These are phyloP conservation scores for Nephrotoma appendiculata DNA, from an alignment of 2,888 invertebrate species.

Conservation along the genomic window DNA sequence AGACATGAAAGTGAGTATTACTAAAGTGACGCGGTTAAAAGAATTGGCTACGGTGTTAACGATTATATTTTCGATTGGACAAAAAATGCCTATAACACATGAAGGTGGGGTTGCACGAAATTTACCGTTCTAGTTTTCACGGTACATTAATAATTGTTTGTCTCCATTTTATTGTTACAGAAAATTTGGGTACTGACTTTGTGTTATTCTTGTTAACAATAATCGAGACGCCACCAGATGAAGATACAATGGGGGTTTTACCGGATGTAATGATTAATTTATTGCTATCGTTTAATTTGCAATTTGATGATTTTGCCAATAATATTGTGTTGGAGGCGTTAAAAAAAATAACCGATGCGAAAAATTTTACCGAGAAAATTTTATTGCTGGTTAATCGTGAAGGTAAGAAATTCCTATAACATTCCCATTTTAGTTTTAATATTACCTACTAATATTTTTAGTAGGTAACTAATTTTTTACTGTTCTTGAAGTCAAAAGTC, in stretches of 20 bases:
- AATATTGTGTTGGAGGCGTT: conserved; percentile 59
- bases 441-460: too few species aligned
- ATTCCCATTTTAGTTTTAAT: neutral
- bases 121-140: neutral
- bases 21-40: conserved; percentile 63
- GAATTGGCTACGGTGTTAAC: conserved; percentile 72
- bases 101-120: conserved; percentile 44
- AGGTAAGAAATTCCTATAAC: conserved; percentile 38
- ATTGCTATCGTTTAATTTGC: conserved; percentile 78
- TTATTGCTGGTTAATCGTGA: conserved; percentile 77
- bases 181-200: conserved; percentile 72
- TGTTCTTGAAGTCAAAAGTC: too few species aligned
- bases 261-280: conserved; percentile 73
- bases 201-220: conserved; percentile 64
- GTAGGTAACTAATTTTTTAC: conserved; percentile 1
- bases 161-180: conserved; percentile 33
- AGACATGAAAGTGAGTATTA: conserved; percentile 65
- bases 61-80: conserved; percentile 82
- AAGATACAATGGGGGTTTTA: conserved; percentile 70
- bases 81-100: conserved; percentile 76
- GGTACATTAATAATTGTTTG: neutral
- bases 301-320: conserved; percentile 53
- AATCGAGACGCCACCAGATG: conserved; percentile 66
- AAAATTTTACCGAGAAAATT: conserved; percentile 82
- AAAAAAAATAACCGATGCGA: conserved; percentile 54